Base-by-base conservation (phyloP, 2,113 vertebrate genomes). In the Rhinopithecus roxellana region DNA sequence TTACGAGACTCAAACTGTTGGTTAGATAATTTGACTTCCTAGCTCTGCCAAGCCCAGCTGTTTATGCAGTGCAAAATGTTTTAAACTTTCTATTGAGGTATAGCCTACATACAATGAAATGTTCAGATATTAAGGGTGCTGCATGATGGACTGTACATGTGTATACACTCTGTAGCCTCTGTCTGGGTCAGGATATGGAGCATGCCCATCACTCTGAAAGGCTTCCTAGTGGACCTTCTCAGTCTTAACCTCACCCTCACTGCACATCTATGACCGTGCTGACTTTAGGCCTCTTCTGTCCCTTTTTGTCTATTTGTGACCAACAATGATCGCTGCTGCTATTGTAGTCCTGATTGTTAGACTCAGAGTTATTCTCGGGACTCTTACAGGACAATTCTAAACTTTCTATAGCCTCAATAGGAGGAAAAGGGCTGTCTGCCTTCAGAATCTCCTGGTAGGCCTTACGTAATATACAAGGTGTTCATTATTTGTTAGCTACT, bases 11-110 rank as follows among this genome's bases (percentile, higher is more conserved):
- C 92, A 89, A 55, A 75, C 88, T 84, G 59, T 52, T 93, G 97
- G 80, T 92, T 95, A 61, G 85, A 96, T 93, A 79, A 67, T 93
- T 97, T 98, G 95, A 86, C 96, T 97, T 94, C 70, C 27, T 67
- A 38, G 45, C 72, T 57, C 57, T 38, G 14, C 52, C 17, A 25
- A 90, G 5, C 59, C 61, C 45, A 67, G 30, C 52, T 72, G 4
- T 59, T 94, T 9, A n/a, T 40, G 32, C 11, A 16, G 25, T 32
- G 16, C 52, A 90, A n/a, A 64, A 18, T 43, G 59, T 78, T 16
- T 45, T 1, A 78, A 57, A 20, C 59, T 95, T 96, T 81, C 55
- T 69, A 0, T 80, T 52, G 43, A 30, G 8, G 9, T 50, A 27
- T 32, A n/a, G 12, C 50, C 43, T 45, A 27, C 6, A 1, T 12